phyloP scores from a whole-genome alignment of 2,113 vertebrate genomes.

The Hippocampus guttulatus region DNA sequence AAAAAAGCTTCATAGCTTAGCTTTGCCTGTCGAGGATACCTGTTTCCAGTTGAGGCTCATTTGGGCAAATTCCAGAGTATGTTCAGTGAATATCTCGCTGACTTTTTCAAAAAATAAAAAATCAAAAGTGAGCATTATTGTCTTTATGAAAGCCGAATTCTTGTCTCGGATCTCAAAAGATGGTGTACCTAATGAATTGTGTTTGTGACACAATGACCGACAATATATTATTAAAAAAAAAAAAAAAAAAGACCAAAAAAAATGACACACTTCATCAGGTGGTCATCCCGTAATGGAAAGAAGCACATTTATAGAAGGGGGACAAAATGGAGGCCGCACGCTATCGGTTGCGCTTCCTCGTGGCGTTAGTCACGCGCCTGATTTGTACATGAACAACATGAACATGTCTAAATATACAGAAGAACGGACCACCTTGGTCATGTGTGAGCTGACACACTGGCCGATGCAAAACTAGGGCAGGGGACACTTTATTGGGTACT shows the following conservation, averaged over 20 bases:
- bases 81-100: no score
- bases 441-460: neutral
- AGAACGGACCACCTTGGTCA: neutral
- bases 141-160: neutral
- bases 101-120: no score
- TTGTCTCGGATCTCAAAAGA: neutral
- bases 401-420: conserved; percentile 43
- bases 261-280: neutral
- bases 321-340: neutral
- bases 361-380: conserved; percentile 51
- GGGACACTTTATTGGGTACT: neutral
- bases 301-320: neutral
- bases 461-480: neutral
- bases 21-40: no score
- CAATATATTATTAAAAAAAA: neutral
- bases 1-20: no score
- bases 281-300: neutral
- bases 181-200: neutral
- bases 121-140: no score
- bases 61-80: no score
- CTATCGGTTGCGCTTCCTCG: conserved; percentile 43
- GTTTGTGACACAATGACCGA: neutral
- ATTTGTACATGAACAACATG: conserved; percentile 36
- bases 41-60: no score
- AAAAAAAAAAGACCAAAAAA: neutral